These are phyloP conservation scores for Apostichopus californicus DNA, from an alignment of 35 echinoderm and acorn worm genomes.

Conservation along the genomic window DNA sequence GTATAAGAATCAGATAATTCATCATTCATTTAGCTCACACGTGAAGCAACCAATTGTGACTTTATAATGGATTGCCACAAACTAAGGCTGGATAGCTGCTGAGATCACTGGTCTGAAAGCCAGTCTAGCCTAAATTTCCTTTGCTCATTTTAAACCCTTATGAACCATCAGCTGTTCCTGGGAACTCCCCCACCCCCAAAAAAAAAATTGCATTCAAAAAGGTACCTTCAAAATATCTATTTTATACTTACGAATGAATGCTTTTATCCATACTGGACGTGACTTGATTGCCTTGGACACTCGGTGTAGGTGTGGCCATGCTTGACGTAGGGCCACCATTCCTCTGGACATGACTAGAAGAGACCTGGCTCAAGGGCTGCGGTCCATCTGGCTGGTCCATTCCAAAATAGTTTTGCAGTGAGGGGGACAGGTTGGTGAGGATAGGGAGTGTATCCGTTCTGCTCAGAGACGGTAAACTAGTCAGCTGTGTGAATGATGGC, in stretches of 20 bases:
- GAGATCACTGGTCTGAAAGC: too few relatives aligned
- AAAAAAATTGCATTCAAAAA: too few relatives aligned
- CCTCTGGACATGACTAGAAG: neutral
- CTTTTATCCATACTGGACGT: conserved; percentile 33
- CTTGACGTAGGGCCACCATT: neutral
- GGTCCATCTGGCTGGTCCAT: conserved; percentile 21
- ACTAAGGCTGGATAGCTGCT: too few relatives aligned
- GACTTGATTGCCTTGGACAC: conserved; percentile 13
- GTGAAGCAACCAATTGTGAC: too few relatives aligned
- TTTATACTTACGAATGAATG: neutral
- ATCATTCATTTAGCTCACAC: too few relatives aligned
- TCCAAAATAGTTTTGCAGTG: conserved; percentile 5
- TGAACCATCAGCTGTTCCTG: too few relatives aligned
- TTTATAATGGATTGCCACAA: too few relatives aligned
- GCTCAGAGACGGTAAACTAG: neutral
- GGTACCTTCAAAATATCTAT: too few relatives aligned
- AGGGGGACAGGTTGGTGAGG: neutral
- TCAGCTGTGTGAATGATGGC: neutral
- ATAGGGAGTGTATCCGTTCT: neutral
- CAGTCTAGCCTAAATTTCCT: too few relatives aligned
- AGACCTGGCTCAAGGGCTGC: neutral
- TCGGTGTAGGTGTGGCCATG: neutral
- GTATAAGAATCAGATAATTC: too few relatives aligned
- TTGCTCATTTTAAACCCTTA: too few relatives aligned
- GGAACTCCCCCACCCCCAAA: too few relatives aligned